Evolutionary conservation across 2,888 invertebrate genomes (phyloP).

Genomic region (Atethmia centrago): DNA sequence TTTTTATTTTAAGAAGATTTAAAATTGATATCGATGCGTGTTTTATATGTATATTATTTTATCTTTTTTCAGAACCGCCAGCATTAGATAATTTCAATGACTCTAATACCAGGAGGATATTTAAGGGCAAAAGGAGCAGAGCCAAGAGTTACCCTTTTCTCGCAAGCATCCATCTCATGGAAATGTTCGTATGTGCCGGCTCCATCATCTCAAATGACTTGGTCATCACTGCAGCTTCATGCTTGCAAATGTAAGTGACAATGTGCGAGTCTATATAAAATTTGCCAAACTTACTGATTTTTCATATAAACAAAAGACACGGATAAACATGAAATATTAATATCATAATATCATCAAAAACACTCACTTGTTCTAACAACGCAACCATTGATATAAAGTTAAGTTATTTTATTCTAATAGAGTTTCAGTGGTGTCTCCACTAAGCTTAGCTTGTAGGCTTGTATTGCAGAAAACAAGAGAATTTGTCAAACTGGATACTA

Average conservation of each 20-base stretch:
- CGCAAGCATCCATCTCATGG: conserved; percentile 69
- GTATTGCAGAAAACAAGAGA: neutral
- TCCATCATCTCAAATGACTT: conserved; percentile 71
- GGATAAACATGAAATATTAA: neutral
- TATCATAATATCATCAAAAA: neutral
- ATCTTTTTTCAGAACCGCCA: conserved; percentile 33
- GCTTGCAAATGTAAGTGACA: conserved; percentile 71
- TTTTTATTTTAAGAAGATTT: neutral
- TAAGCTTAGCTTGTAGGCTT: neutral
- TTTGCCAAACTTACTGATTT: too few relatives aligned
- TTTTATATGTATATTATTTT: neutral
- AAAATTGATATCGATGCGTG: neutral
- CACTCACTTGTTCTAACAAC: neutral
- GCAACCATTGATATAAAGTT: neutral
- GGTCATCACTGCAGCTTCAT: conserved; percentile 76
- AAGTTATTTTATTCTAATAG: neutral
- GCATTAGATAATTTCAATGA: conserved; percentile 9
- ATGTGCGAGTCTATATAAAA: neutral
- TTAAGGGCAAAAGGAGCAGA: conserved; percentile 55
- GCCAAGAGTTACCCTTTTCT: conserved; percentile 70
- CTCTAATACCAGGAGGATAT: conserved; percentile 66
- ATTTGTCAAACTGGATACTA: neutral
- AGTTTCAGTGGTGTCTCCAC: neutral
- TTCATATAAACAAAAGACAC: neutral
- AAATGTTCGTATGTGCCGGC: conserved; percentile 70